Conservation (phyloP, 2,888 invertebrate genomes). For the Spilarctia lutea region DNA sequence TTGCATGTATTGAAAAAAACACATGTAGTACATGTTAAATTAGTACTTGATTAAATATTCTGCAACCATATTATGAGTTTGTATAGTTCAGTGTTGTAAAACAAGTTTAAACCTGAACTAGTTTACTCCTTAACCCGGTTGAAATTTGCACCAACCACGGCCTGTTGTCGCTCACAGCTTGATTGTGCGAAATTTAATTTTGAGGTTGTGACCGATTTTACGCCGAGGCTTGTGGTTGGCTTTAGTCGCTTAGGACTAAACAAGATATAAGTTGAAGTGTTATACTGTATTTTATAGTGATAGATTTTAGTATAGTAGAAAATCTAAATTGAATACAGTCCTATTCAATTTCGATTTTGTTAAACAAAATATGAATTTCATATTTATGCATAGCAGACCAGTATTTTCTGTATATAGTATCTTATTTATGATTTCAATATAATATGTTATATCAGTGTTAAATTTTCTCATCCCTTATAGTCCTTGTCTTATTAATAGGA, state of each 20-base stretch:
- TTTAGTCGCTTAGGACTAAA: background rate
- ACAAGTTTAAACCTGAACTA: background rate
- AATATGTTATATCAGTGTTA: background rate
- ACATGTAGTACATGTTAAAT: background rate
- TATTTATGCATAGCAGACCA: no score
- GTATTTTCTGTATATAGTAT: no score
- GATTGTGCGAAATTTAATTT: constrained; percentile 58
- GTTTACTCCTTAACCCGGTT: background rate
- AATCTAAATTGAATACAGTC: no score
- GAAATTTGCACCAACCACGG: background rate
- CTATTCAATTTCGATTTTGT: background rate
- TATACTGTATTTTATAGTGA: background rate
- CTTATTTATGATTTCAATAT: background rate
- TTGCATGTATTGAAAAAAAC: background rate
- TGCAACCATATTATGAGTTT: background rate
- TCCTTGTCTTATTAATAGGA: background rate
- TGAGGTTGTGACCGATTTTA: constrained; percentile 57
- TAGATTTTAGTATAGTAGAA: background rate
- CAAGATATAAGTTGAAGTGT: background rate
- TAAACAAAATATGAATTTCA: background rate
- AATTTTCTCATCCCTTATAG: background rate
- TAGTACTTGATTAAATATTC: background rate
- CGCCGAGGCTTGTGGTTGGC: constrained; percentile 27
- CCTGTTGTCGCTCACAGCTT: constrained; percentile 10
- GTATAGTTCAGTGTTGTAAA: background rate